phyloP scores from a whole-genome alignment of 1,140 invertebrate genomes.

The Leptinotarsa undecemlineata region DNA sequence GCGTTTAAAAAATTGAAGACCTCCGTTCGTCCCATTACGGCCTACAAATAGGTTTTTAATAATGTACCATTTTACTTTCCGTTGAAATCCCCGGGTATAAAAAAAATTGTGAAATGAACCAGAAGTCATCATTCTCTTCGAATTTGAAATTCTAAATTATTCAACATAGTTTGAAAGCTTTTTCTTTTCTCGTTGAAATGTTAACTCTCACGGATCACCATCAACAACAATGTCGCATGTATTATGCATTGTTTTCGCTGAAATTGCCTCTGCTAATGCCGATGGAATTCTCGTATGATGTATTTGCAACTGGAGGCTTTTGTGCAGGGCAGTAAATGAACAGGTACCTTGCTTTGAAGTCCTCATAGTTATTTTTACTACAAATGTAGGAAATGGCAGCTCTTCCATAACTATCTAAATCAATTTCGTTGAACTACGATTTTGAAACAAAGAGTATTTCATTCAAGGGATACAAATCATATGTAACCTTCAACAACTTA shows the following conservation, averaged over 20 bases:
- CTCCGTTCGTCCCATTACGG: neutral
- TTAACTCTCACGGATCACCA: neutral
- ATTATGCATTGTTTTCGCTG: neutral
- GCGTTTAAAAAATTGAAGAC: neutral
- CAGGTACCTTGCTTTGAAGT: too few species aligned
- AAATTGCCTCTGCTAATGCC: neutral
- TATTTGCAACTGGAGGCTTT: too few species aligned
- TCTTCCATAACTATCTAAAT: too few species aligned
- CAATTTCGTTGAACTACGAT: too few species aligned
- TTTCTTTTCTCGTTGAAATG: neutral
- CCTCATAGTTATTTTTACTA: too few species aligned
- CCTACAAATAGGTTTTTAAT: conserved; percentile 8
- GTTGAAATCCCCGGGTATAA: neutral
- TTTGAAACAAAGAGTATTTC: too few species aligned
- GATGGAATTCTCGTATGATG: neutral
- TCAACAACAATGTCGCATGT: conserved; percentile 2
- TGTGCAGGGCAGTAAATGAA: too few species aligned
- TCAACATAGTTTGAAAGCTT: conserved; percentile 1
- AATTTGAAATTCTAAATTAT: conserved; percentile 6
- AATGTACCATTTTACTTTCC: neutral
- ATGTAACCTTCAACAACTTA: too few species aligned
- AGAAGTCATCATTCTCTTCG: conserved; percentile 1
- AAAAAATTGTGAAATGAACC: conserved; percentile 6
- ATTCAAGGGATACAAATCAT: too few species aligned
- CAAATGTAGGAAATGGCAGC: too few species aligned